Evolutionary conservation across 2,797 vertebrate genomes (phyloP).

Genomic region (Cetoscarus ocellatus): DNA sequence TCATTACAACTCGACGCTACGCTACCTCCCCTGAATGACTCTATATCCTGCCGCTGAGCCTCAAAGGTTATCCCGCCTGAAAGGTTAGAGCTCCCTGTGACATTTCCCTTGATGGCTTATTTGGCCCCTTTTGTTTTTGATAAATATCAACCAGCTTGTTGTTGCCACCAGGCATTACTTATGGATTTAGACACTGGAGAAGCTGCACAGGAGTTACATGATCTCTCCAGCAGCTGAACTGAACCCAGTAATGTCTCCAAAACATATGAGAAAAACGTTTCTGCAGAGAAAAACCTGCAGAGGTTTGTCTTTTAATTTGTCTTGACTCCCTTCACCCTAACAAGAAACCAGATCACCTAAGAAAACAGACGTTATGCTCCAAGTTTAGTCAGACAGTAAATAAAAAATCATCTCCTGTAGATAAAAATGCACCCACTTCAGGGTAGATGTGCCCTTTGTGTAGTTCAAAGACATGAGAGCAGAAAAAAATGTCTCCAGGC

Average conservation of each 20-base stretch:
- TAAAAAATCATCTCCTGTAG: not conserved
- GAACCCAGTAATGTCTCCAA: too few species aligned
- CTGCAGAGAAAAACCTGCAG: not conserved
- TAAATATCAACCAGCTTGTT: slow-evolving; percentile 65
- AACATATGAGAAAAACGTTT: too few species aligned
- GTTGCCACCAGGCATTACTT: slow-evolving; percentile 47
- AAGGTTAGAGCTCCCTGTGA: slow-evolving; percentile 76
- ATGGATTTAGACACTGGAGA: slow-evolving; percentile 42
- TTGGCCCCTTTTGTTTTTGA: slow-evolving; percentile 64
- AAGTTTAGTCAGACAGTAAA: not conserved
- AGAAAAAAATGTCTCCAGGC: not conserved
- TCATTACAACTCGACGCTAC: slow-evolving; percentile 58
- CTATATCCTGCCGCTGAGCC: slow-evolving; percentile 50
- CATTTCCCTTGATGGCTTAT: slow-evolving; percentile 78
- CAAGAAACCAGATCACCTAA: not conserved
- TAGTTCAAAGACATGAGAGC: not conserved
- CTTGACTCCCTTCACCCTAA: not conserved
- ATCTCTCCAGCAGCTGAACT: too few species aligned
- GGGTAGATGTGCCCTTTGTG: not conserved
- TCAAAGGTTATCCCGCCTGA: slow-evolving; percentile 72
- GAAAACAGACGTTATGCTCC: not conserved
- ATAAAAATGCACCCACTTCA: not conserved
- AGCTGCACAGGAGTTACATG: slow-evolving; percentile 31
- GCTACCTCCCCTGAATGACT: slow-evolving; percentile 46
- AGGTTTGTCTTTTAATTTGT: not conserved